phyloP scores from a whole-genome alignment of 1,140 invertebrate genomes.

The Paracyclopina nana region DNA sequence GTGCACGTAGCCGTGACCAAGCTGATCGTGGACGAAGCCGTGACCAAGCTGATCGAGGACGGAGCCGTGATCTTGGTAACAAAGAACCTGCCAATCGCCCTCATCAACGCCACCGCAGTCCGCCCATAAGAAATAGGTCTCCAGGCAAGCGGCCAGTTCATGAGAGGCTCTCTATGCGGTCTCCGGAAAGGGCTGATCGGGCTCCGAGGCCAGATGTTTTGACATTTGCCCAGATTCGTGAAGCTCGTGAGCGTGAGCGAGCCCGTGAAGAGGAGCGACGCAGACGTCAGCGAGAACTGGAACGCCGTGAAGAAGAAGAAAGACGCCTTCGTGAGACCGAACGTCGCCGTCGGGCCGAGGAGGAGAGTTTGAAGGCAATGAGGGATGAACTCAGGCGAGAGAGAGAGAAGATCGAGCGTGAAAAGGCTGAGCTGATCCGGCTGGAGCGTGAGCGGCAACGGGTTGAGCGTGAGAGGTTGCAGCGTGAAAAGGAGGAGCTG shows the following conservation, averaged over 20 bases:
- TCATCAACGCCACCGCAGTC: not conserved
- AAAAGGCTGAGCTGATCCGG: conserved; percentile 23
- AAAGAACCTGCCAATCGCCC: not conserved
- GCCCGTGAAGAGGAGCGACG: conserved; percentile 21
- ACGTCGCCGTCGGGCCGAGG: conserved; percentile 23
- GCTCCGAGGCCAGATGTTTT: not conserved
- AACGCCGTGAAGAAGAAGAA: no score
- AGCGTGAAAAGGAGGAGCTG: conserved; percentile 24
- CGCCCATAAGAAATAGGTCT: not conserved
- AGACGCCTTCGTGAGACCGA: no score
- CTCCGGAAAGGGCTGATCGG: conserved; percentile 9
- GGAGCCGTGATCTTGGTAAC: not conserved
- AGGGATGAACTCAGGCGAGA: conserved; percentile 24
- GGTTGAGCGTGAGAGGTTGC: conserved; percentile 24
- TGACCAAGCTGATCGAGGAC: not conserved
- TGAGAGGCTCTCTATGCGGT: not conserved
- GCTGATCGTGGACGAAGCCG: not conserved
- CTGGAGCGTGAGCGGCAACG: conserved; percentile 24
- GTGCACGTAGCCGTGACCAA: not conserved
- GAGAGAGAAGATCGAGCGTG: conserved; percentile 25
- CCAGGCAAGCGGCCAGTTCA: not conserved
- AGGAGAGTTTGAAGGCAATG: conserved; percentile 24
- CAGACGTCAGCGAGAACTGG: conserved; percentile 22
- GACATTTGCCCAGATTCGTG: conserved; percentile 19
- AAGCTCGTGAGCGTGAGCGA: conserved; percentile 22